Conservation (phyloP, 2,888 invertebrate genomes). For the Leistus spinibarbis region DNA sequence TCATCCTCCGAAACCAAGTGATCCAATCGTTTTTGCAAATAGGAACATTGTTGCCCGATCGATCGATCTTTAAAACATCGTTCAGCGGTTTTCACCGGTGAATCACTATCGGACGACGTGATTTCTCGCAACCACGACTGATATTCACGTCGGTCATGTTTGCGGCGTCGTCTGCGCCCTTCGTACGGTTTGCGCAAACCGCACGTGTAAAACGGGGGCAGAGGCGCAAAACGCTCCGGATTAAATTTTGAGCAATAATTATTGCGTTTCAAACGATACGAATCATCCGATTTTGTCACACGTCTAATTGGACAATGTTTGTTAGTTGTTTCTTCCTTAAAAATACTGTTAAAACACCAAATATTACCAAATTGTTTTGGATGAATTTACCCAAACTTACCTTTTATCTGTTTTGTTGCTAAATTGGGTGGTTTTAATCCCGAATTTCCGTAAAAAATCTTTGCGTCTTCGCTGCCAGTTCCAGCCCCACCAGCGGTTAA, state of each 20-base stretch:
- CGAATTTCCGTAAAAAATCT: constrained; percentile 31
- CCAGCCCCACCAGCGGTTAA: constrained; percentile 46
- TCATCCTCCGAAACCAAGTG: background rate
- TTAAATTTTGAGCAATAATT: background rate
- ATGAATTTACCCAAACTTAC: background rate
- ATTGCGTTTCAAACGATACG: background rate
- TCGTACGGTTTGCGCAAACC: constrained; percentile 12
- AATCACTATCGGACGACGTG: constrained; percentile 19
- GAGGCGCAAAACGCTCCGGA: constrained; percentile 1
- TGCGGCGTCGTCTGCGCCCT: constrained; percentile 2
- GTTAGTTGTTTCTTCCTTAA: background rate
- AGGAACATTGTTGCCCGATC: background rate
- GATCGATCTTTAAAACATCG: background rate
- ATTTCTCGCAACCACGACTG: constrained; percentile 24
- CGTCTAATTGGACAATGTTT: too few species aligned
- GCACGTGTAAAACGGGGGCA: constrained; percentile 1
- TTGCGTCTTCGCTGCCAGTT: constrained; percentile 44
- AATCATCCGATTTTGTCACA: background rate
- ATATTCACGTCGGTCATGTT: constrained; percentile 9
- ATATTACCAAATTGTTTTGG: too few species aligned
- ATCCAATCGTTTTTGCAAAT: background rate
- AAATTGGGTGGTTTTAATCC: background rate
- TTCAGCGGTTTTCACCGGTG: background rate
- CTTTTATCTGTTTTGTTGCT: background rate
- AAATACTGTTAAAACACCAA: background rate